phyloP scores from a whole-genome alignment of 2,797 vertebrate genomes.

The Karalla daura region DNA sequence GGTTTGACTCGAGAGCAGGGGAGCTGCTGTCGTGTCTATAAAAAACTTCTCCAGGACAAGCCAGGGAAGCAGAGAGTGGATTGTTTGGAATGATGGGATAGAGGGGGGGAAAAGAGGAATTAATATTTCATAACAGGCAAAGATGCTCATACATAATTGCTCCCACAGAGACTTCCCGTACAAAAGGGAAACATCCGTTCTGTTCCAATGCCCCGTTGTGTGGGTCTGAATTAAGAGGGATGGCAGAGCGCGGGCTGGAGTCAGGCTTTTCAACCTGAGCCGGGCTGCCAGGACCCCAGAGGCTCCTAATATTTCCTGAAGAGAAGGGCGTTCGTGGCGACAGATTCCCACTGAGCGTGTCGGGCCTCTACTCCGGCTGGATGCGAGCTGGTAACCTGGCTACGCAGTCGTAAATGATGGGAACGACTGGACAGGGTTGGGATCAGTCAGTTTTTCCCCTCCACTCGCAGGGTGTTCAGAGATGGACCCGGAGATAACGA shows the following conservation, averaged over 20 bases:
- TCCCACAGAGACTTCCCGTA: constrained; percentile 57
- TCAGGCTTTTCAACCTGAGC: constrained; percentile 36
- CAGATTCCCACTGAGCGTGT: not conserved
- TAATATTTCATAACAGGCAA: constrained; percentile 63
- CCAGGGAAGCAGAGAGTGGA: not conserved
- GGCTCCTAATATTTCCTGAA: constrained; percentile 5
- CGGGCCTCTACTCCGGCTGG: not conserved
- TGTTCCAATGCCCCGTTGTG: constrained; percentile 31
- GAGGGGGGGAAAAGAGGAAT: constrained; percentile 41
- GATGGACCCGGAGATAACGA: too few relatives aligned
- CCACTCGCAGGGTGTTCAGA: too few relatives aligned
- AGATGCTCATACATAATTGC: constrained; percentile 59
- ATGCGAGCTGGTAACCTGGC: constrained; percentile 17
- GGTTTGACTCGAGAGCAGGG: constrained; percentile 10
- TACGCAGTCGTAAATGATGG: constrained; percentile 33
- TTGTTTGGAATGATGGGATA: constrained; percentile 35
- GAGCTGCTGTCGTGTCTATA: not conserved
- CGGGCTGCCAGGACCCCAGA: constrained; percentile 26
- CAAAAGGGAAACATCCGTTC: constrained; percentile 34
- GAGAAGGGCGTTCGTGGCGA: not conserved
- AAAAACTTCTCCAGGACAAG: constrained; percentile 1
- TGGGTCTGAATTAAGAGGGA: constrained; percentile 47
- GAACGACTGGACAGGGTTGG: constrained; percentile 17
- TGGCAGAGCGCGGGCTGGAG: constrained; percentile 5
- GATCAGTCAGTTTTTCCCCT: too few relatives aligned